Base-by-base conservation (phyloP, 2,888 invertebrate species). In the Drosophila dives region DNA sequence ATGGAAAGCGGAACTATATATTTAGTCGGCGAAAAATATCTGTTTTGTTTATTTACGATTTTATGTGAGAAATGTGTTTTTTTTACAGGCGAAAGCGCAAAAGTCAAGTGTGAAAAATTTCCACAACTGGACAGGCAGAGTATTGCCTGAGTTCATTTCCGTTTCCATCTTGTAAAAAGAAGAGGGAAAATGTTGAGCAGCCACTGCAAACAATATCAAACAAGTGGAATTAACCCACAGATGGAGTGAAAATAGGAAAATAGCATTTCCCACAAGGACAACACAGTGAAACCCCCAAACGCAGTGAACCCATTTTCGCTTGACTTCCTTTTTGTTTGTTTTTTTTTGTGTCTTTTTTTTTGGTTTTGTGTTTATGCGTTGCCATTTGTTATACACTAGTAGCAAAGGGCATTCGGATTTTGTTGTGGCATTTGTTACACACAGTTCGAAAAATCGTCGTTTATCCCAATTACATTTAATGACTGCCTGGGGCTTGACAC, bases 111-210 rank as follows among this genome's bases (percentile, higher is more conserved):
- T 36, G 26, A 64, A 59, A 54, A 51, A 48, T 72, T 56, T 55
- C 60, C 54, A 45, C 59, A 72, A 56, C 56, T 0, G n/a, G n/a
- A 40, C n/a, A 40, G 40, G 10, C 45, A 23, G 8, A 2, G 45
- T 45, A 66, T 54, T 60, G 58, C 75, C 62, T 72, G 76, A 84
- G 77, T 79, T 81, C 75, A 84, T 84, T 89, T 89, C 89, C 85
- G 84, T 59, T 84, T 84, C 77, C 64, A 68, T 59, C 58, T 54
- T 69, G 67, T 55, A 59, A 65, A 70, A 79, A 70, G 34, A 48
- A 62, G 42, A 64, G 72, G 72, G 75, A 72, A 67, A 64, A 54
- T 54, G 60, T 36, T 67, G 32, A 36, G 36, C 56, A 49, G 42
- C 71, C 48, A 63, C 59, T 72, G 54, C 68, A 64, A 73, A 73